These are phyloP conservation scores for Spilogale gracilis DNA, from an alignment of 2,113 vertebrate genomes.

Conservation along the genomic window DNA sequence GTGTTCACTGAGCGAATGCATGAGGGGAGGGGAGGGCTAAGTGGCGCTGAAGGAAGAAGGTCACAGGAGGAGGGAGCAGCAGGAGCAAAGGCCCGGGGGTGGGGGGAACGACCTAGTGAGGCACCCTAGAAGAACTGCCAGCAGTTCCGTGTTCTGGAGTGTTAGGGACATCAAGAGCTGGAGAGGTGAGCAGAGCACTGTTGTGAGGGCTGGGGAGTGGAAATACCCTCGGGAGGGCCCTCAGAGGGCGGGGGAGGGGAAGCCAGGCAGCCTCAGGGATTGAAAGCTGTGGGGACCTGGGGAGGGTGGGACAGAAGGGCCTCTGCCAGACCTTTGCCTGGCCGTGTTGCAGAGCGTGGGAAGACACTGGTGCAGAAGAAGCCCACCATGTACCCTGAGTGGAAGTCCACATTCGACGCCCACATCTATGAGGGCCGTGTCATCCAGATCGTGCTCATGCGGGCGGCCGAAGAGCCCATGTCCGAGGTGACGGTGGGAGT, in stretches of 20 bases:
- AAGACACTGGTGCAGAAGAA: conserved; percentile 97
- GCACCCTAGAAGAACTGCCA: fast-evolving
- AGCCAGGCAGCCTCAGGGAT: not conserved
- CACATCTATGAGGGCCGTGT: conserved; percentile 98
- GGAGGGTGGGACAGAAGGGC: not conserved
- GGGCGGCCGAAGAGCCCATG: conserved; percentile 93
- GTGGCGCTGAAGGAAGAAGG: not conserved
- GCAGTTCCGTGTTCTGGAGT: not conserved
- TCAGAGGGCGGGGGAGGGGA: not conserved
- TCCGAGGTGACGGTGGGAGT: conserved; percentile 98
- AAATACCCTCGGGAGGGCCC: not conserved
- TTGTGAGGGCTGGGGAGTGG: not conserved
- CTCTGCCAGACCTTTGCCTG: not conserved
- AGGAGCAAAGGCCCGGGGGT: not conserved
- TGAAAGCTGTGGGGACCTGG: not conserved
- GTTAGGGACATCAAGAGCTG: not conserved
- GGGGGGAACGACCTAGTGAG: not conserved
- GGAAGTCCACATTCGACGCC: conserved; percentile 96
- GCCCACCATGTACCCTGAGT: conserved; percentile 98
- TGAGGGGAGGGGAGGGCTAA: not conserved
- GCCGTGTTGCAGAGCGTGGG: conserved; percentile 91
- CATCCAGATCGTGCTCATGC: conserved; percentile 98
- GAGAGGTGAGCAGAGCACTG: not conserved
- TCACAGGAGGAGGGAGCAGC: not conserved
- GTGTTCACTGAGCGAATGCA: not conserved